A percentile compares a stretch with the other conserved stretches of the same genome.
Conservation (phyloP, 2,888 invertebrate species). For the Papilio gigon region DNA sequence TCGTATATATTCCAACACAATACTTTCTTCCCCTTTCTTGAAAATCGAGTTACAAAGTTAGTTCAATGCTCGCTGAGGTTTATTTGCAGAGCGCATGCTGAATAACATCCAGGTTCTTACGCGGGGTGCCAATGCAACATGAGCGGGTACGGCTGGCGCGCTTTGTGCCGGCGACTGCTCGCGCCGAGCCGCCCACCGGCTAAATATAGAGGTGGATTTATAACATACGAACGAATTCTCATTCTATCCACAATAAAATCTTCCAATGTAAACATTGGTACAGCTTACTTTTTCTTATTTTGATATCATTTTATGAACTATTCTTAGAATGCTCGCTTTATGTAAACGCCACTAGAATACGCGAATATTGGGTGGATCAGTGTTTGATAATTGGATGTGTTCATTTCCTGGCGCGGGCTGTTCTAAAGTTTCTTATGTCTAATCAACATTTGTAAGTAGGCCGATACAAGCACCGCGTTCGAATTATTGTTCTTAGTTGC, state of each 20-base stretch:
- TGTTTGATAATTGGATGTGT: too few relatives aligned
- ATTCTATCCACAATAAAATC: neutral
- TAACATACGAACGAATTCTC: neutral
- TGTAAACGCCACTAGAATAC: neutral
- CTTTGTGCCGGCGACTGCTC: conserved; percentile 1
- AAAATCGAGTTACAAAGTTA: conserved; percentile 5
- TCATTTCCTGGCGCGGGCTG: too few relatives aligned
- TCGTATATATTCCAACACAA: neutral
- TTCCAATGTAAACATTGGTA: neutral
- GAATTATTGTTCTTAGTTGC: too few relatives aligned
- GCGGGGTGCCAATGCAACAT: neutral
- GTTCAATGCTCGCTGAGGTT: conserved; percentile 21
- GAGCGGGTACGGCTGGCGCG: conserved; percentile 10
- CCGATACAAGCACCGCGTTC: too few relatives aligned
- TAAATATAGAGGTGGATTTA: neutral
- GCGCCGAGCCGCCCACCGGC: neutral
- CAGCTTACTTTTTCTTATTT: neutral
- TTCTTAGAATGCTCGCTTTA: neutral
- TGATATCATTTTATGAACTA: neutral
- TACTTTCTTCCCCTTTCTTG: conserved; percentile 4
- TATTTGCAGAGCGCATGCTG: conserved; percentile 14
- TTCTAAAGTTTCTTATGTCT: too few relatives aligned
- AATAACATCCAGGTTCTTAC: conserved; percentile 15
- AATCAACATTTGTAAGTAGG: too few relatives aligned
- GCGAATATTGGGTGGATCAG: too few relatives aligned